Conservation (phyloP, 2,113 vertebrate species). For the Otocyon megalotis region DNA sequence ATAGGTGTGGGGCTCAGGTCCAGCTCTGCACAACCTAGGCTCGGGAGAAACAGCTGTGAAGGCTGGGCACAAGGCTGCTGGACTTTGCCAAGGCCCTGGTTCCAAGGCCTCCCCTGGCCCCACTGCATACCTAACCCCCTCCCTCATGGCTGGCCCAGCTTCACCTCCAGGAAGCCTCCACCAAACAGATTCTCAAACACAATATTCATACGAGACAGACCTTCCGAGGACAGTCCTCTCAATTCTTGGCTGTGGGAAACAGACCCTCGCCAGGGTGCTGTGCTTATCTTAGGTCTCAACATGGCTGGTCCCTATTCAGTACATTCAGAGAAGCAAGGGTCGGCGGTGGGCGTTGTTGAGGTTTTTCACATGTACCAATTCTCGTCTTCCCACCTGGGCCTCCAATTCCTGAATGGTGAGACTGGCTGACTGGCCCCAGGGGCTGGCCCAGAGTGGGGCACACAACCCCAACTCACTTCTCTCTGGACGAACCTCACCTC, state of each 20-base stretch:
- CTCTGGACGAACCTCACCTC: neutral
- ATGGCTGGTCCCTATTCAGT: neutral
- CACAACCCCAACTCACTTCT: neutral
- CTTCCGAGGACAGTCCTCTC: neutral
- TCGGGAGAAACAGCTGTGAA: neutral
- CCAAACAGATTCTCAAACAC: neutral
- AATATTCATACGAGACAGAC: neutral
- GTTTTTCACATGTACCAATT: neutral
- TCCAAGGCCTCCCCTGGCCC: neutral
- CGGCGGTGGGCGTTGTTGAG: neutral
- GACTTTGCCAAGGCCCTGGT: neutral
- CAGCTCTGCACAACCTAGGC: neutral
- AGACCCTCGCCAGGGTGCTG: neutral
- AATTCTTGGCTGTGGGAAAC: neutral
- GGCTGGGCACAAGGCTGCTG: neutral
- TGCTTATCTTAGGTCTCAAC: neutral
- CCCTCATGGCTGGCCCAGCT: neutral
- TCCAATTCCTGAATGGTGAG: neutral
- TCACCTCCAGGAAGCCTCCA: neutral
- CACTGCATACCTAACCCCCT: neutral
- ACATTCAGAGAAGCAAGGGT: neutral
- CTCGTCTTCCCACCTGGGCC: neutral
- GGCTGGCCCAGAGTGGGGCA: neutral
- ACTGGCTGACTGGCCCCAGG: neutral
- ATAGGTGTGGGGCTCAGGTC: neutral